Evolutionary conservation across 2,888 invertebrate genomes (phyloP), one percentile per base, ranked within the genome.

Genomic region (Drosophila stalkeri): DNA sequence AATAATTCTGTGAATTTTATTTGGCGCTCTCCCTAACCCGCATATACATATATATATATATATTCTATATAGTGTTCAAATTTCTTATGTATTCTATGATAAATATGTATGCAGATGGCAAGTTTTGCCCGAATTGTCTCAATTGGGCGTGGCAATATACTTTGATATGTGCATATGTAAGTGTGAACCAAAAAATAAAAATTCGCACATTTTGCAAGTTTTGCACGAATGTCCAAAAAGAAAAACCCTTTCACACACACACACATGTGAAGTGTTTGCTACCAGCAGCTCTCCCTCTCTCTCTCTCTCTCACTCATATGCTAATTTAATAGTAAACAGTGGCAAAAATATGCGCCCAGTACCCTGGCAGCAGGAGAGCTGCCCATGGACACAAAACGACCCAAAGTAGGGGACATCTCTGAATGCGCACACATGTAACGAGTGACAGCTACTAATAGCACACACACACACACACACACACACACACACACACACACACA

Each of bases 381-480:
- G 20, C 60, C 6, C n/a, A 47, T 4, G 51, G 37, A 46, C 33
- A 35, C 23, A 39, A 47, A 20, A 18, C 47, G 39, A 23, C 44
- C 18, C 33, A 68, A 68, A 59, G 63, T 31, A 43, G 44, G 41
- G 61, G 51, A 75, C 67, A 76, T 31, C 43, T 66, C 44, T 66
- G 60, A 63, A 75, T 80, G 68, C 69, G 70, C 77, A 64, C 65
- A 44, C 70, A 70, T 77, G 80, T 65, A 71, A 64, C 72, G 60
- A 79, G 80, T 85, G 86, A 85, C 86, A 82, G 74, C 69, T 80
- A 85, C 86, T 82, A 82, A 82, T 82, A 86, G 75, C 80, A 75
- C 72, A 64, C 73, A 72, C 66, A 52, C 54, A 62, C 56, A 64
- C 55, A 35, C 44, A 35, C n/a, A 41, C 44, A 39, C 20, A 49